Conservation (phyloP, 2,113 vertebrate genomes). For the Burhinus oedicnemus region DNA sequence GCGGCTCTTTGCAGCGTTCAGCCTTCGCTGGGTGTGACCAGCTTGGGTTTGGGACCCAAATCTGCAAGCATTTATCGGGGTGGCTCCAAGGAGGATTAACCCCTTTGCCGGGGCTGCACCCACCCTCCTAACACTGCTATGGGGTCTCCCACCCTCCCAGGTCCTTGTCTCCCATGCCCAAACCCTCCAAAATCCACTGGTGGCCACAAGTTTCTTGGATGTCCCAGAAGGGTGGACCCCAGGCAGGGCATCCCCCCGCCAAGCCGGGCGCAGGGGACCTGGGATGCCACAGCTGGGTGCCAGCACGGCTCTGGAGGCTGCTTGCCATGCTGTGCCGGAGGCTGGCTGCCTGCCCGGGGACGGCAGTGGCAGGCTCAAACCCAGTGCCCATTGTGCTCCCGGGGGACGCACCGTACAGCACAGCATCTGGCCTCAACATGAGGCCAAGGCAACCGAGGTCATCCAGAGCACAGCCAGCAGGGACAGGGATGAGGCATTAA, state of each 20-base stretch:
- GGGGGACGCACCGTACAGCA: neutral
- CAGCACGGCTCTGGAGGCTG: neutral
- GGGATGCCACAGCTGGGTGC: neutral
- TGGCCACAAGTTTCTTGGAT: no score
- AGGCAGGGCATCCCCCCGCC: neutral
- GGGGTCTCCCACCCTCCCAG: no score
- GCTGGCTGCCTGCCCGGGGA: neutral
- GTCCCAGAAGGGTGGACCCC: neutral
- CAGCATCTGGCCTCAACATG: neutral
- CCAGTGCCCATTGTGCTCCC: neutral
- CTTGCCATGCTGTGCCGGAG: neutral
- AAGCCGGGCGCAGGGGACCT: neutral
- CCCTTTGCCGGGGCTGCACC: no score
- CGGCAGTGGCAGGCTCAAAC: neutral
- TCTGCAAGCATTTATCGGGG: no score
- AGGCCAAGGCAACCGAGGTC: neutral
- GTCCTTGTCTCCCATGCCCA: no score
- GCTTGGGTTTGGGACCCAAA: neutral
- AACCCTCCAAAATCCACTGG: no score
- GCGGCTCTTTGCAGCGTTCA: neutral
- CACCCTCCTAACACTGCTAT: no score
- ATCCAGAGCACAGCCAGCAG: neutral
- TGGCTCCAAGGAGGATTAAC: no score
- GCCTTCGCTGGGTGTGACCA: neutral
- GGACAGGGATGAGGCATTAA: fast-evolving